Base-by-base conservation (phyloP, 2,797 vertebrate genomes). In the Pangasius krempfi region DNA sequence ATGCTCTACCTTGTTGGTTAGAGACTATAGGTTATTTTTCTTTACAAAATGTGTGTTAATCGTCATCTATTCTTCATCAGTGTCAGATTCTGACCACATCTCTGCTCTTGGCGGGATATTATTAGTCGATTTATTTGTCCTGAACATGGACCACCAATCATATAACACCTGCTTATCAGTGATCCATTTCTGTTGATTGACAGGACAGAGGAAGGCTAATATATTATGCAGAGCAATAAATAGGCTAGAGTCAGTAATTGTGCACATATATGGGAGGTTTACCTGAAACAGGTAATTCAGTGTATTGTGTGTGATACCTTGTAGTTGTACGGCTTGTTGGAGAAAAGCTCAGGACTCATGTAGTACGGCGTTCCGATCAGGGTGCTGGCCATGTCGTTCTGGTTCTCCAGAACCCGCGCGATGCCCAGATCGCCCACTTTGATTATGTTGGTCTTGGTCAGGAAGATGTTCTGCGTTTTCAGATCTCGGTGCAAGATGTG, bases 401-500 rank as follows among this genome's bases (percentile, higher is more conserved):
- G 97, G 93, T 96, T 98, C 92, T 99, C 98, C 94, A 99, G 89
- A 40, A 99, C 98, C 58, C 97, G 94, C 50, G 99, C 99, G 50
- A 99, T 99, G 88, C 99, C 99, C 54, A 99, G 96, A 92, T 99
- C 99, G 14, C 99, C 99, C 90, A 99, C 98, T 97, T 99, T 99
- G 92, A 99, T 99, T 88, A 99, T 99, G 92, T 98, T 98, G 37
- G 97, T 97, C 95, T 97, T 97, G 2, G 99, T 99, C 92, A 99
- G 93, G 93, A 99, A 99, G 91, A 99, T 98, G 92, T 99, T 99
- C 92, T 99, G 99, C 6, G 99, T 99, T 95, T 99, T 99, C 88
- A 99, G 96, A 95, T 99, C 98, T 90, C 98, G 95, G 92, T 99
- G 99, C 90, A 99, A 96, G 92, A 99, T 98, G 90, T 96, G 97